Evolutionary conservation across 2,113 vertebrate genomes (phyloP).

Genomic region (Isichthys henryi): DNA sequence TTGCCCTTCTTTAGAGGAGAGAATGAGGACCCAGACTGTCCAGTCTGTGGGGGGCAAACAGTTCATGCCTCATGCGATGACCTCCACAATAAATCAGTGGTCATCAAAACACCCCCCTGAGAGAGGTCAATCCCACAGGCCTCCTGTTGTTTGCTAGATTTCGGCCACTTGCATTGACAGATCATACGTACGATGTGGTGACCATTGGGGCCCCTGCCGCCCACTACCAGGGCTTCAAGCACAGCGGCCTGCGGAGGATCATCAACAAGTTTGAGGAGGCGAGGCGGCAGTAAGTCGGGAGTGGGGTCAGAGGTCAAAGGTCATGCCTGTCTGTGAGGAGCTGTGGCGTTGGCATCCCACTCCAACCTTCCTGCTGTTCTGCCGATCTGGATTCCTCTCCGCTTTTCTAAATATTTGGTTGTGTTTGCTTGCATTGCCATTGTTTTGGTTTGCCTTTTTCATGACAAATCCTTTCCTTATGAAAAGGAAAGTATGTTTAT

Average conservation of each 20-base stretch:
- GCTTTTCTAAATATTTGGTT: neutral
- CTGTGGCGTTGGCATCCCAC: neutral
- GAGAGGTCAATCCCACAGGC: neutral
- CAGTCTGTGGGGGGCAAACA: neutral
- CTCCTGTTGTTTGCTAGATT: neutral
- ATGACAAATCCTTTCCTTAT: neutral
- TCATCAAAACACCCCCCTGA: neutral
- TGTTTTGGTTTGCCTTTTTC: neutral
- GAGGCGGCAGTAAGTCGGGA: conserved; percentile 81
- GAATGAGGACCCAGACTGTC: neutral
- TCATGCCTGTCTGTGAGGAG: neutral
- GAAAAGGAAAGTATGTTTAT: neutral
- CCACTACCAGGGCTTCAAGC: conserved; percentile 94
- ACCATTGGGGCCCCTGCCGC: conserved; percentile 94
- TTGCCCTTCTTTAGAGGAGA: neutral
- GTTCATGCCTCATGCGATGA: neutral
- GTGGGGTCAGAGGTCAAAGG: neutral
- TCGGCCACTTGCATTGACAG: conserved; percentile 45
- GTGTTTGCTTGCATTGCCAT: neutral
- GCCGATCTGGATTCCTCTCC: neutral
- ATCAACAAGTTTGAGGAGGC: conserved; percentile 92
- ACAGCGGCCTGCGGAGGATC: conserved; percentile 82
- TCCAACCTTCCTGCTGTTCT: neutral
- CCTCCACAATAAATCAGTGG: neutral
- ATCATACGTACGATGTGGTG: conserved; percentile 90